Conservation (phyloP, 2,888 invertebrate genomes). For the Parasteatoda lunata region DNA sequence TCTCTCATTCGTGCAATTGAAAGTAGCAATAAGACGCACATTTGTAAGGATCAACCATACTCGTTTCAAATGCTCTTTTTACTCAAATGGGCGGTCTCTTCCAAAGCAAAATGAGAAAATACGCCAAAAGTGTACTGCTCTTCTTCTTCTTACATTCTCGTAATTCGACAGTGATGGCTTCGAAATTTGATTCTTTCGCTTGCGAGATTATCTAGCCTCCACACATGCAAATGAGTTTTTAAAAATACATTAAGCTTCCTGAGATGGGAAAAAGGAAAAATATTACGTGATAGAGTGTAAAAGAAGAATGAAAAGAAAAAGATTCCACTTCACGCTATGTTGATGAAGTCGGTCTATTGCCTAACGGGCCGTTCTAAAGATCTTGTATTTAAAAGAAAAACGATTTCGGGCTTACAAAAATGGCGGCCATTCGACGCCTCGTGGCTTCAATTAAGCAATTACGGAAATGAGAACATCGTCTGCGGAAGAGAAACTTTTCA, state of each 20-base stretch:
- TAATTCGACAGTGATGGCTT: slow-evolving; percentile 53
- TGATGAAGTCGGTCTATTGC: slow-evolving; percentile 3
- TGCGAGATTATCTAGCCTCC: slow-evolving; percentile 28
- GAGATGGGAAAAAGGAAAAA: neutral
- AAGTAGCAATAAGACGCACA: neutral
- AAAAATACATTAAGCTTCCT: slow-evolving; percentile 42
- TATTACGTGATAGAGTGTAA: neutral
- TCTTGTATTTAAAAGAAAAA: neutral
- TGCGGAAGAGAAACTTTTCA: neutral
- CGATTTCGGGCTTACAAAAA: neutral
- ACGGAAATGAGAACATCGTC: slow-evolving; percentile 20
- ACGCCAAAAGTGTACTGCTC: slow-evolving; percentile 7
- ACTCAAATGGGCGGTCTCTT: neutral
- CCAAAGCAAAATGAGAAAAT: neutral
- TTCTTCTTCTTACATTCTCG: slow-evolving; percentile 22
- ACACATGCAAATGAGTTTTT: slow-evolving; percentile 57
- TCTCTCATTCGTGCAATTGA: neutral
- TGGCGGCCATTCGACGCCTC: slow-evolving; percentile 14
- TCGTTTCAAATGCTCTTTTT: neutral
- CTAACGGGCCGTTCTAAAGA: neutral
- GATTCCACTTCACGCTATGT: slow-evolving; percentile 1
- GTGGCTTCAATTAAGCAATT: slow-evolving; percentile 42
- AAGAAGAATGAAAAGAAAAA: neutral
- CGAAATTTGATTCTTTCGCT: slow-evolving; percentile 57
- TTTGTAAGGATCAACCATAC: neutral